Base-by-base conservation (phyloP, 2,888 invertebrate species). In the Chalcis sispes region DNA sequence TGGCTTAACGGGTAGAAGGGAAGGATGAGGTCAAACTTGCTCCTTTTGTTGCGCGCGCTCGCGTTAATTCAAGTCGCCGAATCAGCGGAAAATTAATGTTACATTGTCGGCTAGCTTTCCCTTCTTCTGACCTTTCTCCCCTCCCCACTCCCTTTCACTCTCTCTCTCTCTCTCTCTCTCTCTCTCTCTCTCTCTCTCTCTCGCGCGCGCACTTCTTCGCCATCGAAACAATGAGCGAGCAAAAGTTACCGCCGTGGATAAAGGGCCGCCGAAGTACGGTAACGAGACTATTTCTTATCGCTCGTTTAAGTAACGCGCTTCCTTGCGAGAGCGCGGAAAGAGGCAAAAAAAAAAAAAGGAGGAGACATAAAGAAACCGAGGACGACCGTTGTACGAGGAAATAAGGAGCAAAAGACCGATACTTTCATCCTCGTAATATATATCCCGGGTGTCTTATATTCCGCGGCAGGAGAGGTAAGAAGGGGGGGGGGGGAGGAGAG, bases 31-130 rank as follows among this genome's bases (percentile, higher is more conserved):
- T 40, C 62, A 32, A 23, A 15, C 40, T 3, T 1, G 40, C 27
- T 20, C 65, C 42, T 20, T 56, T 42, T 20, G n/a, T 42, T 23
- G 3, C 23, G 40, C 40, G 25, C 10, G 15, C 18, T n/a, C 1
- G n/a, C 25, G 42, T 42, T 61, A 61, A 66, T 66, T 36, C 40
- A 15, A 52, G 2, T 36, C 42, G 25, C 59, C 32, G 10, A 62
- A 70, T 59, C 32, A 18, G 40, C 54, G 73, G 67, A 54, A 73
- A 74, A 74, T 74, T 74, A 74, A 74, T 67, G 42, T 36, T 40
- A 46, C 61, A 62, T 65, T 67, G 73, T 67, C 29, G n/a, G 29
- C 50, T 32, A 25, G 15, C n/a, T 27, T 50, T 3, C 13, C 58
- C 32, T 65, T 20, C 20, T 27, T n/a, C 10, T 46, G 8, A 15